Conservation (phyloP, 1,140 invertebrate genomes). For the Diorhabda carinulata region DNA sequence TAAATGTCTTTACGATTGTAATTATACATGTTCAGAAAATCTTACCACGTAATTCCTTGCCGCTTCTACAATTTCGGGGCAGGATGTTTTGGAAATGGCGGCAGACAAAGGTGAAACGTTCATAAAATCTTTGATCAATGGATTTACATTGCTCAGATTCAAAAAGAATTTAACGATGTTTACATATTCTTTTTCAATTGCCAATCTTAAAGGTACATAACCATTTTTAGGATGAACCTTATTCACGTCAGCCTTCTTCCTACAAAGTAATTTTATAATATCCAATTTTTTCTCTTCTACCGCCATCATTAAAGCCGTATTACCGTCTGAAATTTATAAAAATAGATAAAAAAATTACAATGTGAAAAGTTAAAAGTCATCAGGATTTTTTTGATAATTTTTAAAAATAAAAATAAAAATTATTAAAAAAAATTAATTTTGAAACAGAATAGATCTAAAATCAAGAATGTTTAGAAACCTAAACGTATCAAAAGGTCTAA, state of each 20-base stretch:
- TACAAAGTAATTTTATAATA: constrained; percentile 50
- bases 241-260: constrained; percentile 52
- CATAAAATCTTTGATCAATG: constrained; percentile 29
- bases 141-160: constrained; percentile 18
- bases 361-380: too few species aligned
- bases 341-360: not conserved
- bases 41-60: too few species aligned
- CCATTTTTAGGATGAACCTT: constrained; percentile 51
- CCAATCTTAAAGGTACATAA: constrained; percentile 57
- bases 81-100: constrained; percentile 27
- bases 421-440: too few species aligned
- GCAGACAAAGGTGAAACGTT: constrained; percentile 31
- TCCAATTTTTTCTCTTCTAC: constrained; percentile 50
- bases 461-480: too few species aligned
- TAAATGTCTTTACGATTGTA: too few species aligned
- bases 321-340: constrained; percentile 41
- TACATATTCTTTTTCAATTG: constrained; percentile 50
- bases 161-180: constrained; percentile 54
- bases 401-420: too few species aligned
- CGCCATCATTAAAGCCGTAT: constrained; percentile 54
- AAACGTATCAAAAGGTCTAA: too few species aligned
- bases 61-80: constrained; percentile 9
- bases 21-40: too few species aligned
- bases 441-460: too few species aligned
- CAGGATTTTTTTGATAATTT: too few species aligned